phyloP scores from a whole-genome alignment of 1,140 invertebrate genomes.

The Pogonomyrmex californicus region DNA sequence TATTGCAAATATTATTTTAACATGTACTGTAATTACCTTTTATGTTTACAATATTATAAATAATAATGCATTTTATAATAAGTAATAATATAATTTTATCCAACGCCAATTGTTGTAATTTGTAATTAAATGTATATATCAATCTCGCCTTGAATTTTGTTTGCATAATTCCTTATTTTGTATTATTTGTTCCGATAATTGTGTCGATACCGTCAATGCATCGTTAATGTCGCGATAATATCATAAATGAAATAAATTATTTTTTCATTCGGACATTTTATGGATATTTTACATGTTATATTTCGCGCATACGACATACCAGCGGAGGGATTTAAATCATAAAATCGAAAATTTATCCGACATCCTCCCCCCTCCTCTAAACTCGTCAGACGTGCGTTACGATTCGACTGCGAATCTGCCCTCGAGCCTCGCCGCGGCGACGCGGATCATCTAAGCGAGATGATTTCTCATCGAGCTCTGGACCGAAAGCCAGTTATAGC shows the following conservation, averaged over 20 bases:
- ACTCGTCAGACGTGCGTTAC: constrained; percentile 15
- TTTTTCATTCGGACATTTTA: background rate
- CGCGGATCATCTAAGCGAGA: constrained; percentile 45
- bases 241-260: constrained; percentile 24
- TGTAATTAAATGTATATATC: constrained; percentile 19
- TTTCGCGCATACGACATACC: background rate
- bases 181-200: constrained; percentile 9
- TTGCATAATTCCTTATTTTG: constrained; percentile 22
- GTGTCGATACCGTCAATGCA: background rate
- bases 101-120: constrained; percentile 11
- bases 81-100: constrained; percentile 35
- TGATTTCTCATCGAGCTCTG: constrained; percentile 52
- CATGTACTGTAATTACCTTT: constrained; percentile 27
- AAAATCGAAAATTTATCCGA: constrained; percentile 22
- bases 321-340: constrained; percentile 3
- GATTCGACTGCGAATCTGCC: background rate
- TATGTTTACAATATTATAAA: background rate
- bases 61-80: constrained; percentile 33
- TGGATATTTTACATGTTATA: background rate
- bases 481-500: constrained; percentile 65
- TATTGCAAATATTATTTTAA: constrained; percentile 23
- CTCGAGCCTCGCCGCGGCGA: background rate
- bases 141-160: background rate
- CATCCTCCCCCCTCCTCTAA: background rate
- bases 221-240: background rate